Conservation (phyloP, 2,888 invertebrate genomes). For the Phortica magna region DNA sequence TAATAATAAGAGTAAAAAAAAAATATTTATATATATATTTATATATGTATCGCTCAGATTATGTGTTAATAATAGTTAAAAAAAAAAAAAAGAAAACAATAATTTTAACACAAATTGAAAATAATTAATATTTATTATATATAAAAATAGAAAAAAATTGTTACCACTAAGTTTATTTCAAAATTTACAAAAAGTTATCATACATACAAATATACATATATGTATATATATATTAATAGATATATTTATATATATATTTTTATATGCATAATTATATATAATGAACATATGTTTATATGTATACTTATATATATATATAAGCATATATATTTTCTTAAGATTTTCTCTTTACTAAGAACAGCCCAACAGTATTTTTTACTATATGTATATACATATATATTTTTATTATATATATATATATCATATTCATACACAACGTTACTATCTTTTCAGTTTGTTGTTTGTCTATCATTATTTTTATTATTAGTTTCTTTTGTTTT, state of each 20-base stretch:
- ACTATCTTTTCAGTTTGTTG: slow-evolving; percentile 35
- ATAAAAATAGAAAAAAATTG: slow-evolving; percentile 34
- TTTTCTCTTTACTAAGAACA: slow-evolving; percentile 67
- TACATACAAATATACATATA: slow-evolving; percentile 41
- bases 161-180: slow-evolving; percentile 36
- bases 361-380: slow-evolving; percentile 64
- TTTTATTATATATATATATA: slow-evolving; percentile 35
- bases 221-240: slow-evolving; percentile 32
- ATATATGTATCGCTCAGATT: slow-evolving; percentile 29
- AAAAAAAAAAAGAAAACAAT: slow-evolving; percentile 23
- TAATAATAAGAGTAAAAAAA: slow-evolving; percentile 41
- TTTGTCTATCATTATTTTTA: slow-evolving; percentile 37
- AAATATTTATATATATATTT: slow-evolving; percentile 32
- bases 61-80: slow-evolving; percentile 17
- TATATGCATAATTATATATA: slow-evolving; percentile 38
- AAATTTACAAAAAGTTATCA: slow-evolving; percentile 43
- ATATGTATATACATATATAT: slow-evolving; percentile 42
- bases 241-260: slow-evolving; percentile 36
- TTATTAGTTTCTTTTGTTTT: slow-evolving; percentile 9
- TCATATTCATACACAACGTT: slow-evolving; percentile 33
- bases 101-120: slow-evolving; percentile 57
- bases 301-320: not conserved
- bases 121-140: slow-evolving; percentile 33
- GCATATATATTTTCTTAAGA: slow-evolving; percentile 43
- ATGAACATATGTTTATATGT: slow-evolving; percentile 24